A percentile compares a stretch with the other conserved stretches of the same genome.
phyloP scores from a whole-genome alignment of 2,113 vertebrate genomes.

The Chionis minor region DNA sequence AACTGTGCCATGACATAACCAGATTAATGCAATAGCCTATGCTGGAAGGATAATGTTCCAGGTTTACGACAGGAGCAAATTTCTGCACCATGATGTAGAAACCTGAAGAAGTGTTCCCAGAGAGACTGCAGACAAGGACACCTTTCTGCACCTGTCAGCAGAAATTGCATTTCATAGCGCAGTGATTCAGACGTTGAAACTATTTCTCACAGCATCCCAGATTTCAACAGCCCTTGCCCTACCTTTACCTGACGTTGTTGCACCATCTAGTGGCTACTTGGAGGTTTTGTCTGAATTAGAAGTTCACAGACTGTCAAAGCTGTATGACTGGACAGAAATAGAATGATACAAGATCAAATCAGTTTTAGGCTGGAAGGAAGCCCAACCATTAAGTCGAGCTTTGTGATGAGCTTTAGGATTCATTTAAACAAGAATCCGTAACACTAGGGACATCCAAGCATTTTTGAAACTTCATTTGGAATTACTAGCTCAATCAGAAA shows the following conservation, averaged over 20 bases:
- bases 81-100: background rate
- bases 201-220: background rate
- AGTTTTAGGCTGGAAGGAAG: background rate
- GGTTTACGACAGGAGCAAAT: background rate
- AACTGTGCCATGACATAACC: background rate
- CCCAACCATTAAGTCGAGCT: background rate
- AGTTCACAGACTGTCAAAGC: background rate
- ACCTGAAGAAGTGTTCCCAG: background rate
- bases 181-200: background rate
- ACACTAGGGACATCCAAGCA: background rate
- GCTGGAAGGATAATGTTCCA: background rate
- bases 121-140: background rate
- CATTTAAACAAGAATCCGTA: background rate
- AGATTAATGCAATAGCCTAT: background rate
- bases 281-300: background rate
- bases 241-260: background rate
- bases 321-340: background rate
- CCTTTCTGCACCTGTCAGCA: background rate
- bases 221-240: background rate
- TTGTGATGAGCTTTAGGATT: background rate
- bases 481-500: background rate
- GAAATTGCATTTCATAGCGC: background rate
- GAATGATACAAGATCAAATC: background rate
- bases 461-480: background rate
- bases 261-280: conserved; percentile 57